phyloP scores from a whole-genome alignment of 2,797 vertebrate species.

The Paramormyrops hopkinsi region DNA sequence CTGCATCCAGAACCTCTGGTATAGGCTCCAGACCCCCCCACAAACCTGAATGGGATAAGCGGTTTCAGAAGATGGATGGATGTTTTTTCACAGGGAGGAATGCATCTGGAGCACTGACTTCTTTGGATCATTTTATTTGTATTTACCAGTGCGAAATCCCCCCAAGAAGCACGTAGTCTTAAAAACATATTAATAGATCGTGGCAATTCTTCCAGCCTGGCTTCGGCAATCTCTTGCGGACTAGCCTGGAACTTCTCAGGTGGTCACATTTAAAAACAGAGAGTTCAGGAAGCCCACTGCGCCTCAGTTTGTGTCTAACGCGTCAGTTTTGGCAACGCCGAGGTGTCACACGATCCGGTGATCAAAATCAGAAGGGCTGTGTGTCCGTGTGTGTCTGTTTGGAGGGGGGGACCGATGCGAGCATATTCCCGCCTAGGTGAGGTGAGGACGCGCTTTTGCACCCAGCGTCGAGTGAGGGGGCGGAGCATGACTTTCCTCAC shows the following conservation, averaged over 20 bases:
- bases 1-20: neutral
- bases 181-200: neutral
- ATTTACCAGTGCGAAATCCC: neutral
- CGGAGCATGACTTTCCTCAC: neutral
- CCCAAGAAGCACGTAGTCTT: neutral
- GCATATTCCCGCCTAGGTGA: neutral
- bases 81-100: slow-evolving; percentile 30
- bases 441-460: neutral
- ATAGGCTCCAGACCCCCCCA: neutral
- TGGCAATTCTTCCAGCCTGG: neutral
- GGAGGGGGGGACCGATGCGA: neutral
- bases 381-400: neutral
- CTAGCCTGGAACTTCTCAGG: neutral
- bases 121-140: neutral
- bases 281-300: neutral
- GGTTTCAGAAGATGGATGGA: neutral
- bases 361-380: neutral
- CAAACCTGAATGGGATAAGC: neutral
- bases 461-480: neutral
- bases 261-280: neutral
- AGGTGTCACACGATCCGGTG: neutral
- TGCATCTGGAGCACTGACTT: slow-evolving; percentile 32
- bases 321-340: neutral
- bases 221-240: neutral
- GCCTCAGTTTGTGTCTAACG: neutral